Percentiles rank a stretch among this genome's conserved stretches.
Evolutionary conservation across 2,113 vertebrate species (phyloP).

Genomic region (Pristiophorus japonicus): DNA sequence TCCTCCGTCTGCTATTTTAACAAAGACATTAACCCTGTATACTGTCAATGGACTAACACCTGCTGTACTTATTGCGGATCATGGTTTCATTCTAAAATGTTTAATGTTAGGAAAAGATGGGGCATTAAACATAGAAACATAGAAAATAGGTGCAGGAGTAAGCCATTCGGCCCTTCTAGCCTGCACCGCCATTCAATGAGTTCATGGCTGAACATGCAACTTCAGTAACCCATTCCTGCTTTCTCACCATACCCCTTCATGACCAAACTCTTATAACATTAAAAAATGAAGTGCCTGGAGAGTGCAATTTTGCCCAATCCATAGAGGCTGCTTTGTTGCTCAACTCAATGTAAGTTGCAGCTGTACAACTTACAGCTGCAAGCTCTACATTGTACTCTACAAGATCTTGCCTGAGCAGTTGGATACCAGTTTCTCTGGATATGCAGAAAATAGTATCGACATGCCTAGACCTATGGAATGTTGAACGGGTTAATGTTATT

Average conservation of each 20-base stretch:
- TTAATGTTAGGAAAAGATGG: background rate
- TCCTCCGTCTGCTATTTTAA: background rate
- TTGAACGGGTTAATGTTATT: too few relatives aligned
- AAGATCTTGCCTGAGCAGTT: background rate
- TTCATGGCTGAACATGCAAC: too few relatives aligned
- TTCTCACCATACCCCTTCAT: too few relatives aligned
- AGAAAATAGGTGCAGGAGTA: too few relatives aligned
- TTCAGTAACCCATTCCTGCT: too few relatives aligned
- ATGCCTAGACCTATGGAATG: too few relatives aligned
- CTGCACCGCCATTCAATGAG: too few relatives aligned
- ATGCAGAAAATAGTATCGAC: background rate
- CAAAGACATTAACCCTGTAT: background rate
- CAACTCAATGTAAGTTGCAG: background rate
- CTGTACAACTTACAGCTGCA: background rate
- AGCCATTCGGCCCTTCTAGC: too few relatives aligned
- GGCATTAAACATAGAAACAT: too few relatives aligned
- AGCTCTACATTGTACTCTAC: background rate
- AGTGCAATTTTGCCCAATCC: background rate
- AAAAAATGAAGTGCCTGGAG: background rate
- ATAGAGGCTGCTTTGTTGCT: background rate
- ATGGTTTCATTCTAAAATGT: background rate
- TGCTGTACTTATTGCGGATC: background rate
- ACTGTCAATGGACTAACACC: background rate
- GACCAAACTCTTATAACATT: background rate
- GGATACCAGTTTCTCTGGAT: background rate